These are phyloP conservation scores for Pachymerium ferrugineum DNA, from an alignment of 2,888 invertebrate species.

Conservation along the genomic window DNA sequence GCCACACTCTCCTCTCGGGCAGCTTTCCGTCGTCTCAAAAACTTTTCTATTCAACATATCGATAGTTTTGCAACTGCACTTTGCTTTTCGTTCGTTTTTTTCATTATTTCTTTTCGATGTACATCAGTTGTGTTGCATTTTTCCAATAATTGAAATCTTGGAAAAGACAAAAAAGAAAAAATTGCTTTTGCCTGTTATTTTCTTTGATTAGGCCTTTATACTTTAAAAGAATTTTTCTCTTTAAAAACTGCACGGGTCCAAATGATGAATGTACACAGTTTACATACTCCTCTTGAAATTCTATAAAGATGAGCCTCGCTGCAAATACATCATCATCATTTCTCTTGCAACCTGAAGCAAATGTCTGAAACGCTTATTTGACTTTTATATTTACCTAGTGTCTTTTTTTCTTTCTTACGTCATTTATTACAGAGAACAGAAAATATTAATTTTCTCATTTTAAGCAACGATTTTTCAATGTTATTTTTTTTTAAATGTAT, in stretches of 20 bases:
- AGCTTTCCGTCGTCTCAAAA: slow-evolving; percentile 11
- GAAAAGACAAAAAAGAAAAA: neutral
- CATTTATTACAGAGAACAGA: neutral
- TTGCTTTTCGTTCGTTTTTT: neutral
- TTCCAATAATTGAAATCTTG: slow-evolving; percentile 8
- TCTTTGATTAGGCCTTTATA: neutral
- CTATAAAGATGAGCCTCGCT: neutral
- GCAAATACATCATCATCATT: slow-evolving; percentile 12
- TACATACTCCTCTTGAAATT: neutral
- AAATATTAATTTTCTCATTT: neutral
- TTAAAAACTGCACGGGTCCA: neutral
- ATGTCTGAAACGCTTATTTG: neutral
- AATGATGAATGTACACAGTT: slow-evolving; percentile 3
- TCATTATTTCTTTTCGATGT: neutral
- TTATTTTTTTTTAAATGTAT: too few relatives aligned
- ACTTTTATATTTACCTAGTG: neutral
- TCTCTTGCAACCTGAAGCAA: neutral
- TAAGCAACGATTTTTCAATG: neutral
- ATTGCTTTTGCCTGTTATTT: neutral
- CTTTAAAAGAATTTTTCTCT: neutral
- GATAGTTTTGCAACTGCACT: slow-evolving; percentile 24
- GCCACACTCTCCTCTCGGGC: neutral
- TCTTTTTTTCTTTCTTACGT: neutral
- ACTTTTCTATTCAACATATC: slow-evolving; percentile 21
- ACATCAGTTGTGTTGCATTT: too few relatives aligned